Conservation (phyloP, 2,113 vertebrate genomes). For the Forbesichthys papilliferus region DNA sequence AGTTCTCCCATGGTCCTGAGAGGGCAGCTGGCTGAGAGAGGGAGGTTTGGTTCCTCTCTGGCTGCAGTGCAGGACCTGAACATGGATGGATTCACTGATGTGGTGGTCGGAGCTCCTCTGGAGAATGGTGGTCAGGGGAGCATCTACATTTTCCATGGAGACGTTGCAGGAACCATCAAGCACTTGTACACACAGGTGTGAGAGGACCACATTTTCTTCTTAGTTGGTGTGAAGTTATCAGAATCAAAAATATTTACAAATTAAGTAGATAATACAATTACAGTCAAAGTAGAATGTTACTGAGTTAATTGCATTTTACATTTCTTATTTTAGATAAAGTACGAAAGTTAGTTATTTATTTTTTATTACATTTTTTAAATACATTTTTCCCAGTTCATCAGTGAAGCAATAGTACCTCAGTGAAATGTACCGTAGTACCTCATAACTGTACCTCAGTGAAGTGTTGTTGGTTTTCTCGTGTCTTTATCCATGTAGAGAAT, state of each 20-base stretch:
- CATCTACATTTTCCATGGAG: slow-evolving; percentile 74
- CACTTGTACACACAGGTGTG: slow-evolving; percentile 68
- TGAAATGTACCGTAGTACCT: no score
- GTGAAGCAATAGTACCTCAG: background rate
- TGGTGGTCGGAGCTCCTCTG: slow-evolving; percentile 76
- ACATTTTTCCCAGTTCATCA: no score
- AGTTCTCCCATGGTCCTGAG: slow-evolving; percentile 35
- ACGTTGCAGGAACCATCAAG: background rate
- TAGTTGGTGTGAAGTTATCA: no score
- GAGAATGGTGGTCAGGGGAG: slow-evolving; percentile 73
- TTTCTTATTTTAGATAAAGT: no score
- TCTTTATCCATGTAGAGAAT: slow-evolving; percentile 63
- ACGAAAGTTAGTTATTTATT: background rate
- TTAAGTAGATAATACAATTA: no score
- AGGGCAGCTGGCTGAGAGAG: slow-evolving; percentile 52
- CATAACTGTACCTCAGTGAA: background rate
- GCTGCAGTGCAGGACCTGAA: slow-evolving; percentile 72
- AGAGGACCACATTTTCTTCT: background rate
- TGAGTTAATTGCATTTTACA: no score
- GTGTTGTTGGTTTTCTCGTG: background rate
- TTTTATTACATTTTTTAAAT: no score
- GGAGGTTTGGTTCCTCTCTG: slow-evolving; percentile 74
- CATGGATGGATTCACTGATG: slow-evolving; percentile 57
- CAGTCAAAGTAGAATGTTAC: no score
- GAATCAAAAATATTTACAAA: no score